Evolutionary conservation across 2,888 invertebrate genomes (phyloP).

Genomic region (Gastracanthus pulcherrimus): DNA sequence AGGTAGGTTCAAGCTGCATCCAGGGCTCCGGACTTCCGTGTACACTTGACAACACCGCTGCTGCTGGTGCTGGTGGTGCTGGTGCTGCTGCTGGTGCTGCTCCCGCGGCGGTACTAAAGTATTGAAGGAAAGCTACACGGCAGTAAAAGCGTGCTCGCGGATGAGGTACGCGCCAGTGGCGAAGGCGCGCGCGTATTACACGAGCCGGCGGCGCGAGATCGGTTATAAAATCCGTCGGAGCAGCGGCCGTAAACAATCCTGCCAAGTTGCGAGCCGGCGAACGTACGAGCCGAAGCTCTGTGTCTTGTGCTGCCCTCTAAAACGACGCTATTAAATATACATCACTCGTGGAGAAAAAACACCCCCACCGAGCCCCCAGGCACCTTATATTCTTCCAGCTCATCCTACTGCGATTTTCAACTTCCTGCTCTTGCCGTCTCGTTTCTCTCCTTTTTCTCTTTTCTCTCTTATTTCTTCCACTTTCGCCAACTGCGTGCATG

Average conservation of each 20-base stretch:
- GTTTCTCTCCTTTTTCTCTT: neutral
- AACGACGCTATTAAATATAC: constrained; percentile 73
- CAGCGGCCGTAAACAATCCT: constrained; percentile 64
- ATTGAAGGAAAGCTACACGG: constrained; percentile 6
- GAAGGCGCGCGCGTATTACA: constrained; percentile 5
- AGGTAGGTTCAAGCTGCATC: neutral
- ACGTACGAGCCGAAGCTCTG: neutral
- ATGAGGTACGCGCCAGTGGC: constrained; percentile 3
- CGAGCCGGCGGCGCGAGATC: neutral
- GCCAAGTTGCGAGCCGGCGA: constrained; percentile 60
- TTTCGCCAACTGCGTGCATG: too few relatives aligned
- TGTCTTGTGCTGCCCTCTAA: neutral
- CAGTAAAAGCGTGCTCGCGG: constrained; percentile 9
- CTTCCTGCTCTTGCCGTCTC: neutral
- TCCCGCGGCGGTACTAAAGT: neutral
- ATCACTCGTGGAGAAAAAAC: constrained; percentile 60
- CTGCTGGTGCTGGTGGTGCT: neutral
- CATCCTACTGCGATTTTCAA: constrained; percentile 12
- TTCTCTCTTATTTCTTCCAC: too few relatives aligned
- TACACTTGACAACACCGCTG: neutral
- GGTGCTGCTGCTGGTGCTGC: neutral
- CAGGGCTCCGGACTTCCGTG: neutral
- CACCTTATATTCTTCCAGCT: neutral
- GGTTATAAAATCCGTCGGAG: constrained; percentile 42
- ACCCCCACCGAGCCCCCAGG: neutral